Conservation (phyloP, 92 coral and sea anemone species). For the Phymanthus crucifer region DNA sequence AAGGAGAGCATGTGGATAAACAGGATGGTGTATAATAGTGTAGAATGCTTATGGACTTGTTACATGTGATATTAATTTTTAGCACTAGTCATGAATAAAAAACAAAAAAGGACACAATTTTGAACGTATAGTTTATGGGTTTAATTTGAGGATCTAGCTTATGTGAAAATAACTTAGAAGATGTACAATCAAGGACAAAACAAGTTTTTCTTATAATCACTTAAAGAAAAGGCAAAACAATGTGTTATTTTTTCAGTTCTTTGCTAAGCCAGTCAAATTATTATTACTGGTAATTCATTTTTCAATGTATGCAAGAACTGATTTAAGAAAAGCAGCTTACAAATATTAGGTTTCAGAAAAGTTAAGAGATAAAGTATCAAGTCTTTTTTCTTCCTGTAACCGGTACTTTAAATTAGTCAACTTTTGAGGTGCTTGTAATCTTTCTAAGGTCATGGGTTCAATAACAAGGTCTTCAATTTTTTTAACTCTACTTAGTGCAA, state of each 20-base stretch:
- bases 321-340: neutral
- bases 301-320: too few species aligned
- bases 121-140: too few species aligned
- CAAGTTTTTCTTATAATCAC: neutral
- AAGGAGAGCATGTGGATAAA: neutral
- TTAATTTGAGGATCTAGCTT: too few species aligned
- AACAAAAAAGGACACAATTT: too few species aligned
- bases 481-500: slow-evolving; percentile 60
- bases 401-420: neutral
- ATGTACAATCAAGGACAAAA: neutral
- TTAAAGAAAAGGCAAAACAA: neutral
- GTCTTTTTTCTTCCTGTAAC: slow-evolving; percentile 35
- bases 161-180: neutral
- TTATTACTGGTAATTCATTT: too few species aligned
- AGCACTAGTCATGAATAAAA: too few species aligned
- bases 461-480: slow-evolving; percentile 46
- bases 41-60: neutral
- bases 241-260: too few species aligned
- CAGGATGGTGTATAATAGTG: neutral
- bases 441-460: slow-evolving; percentile 54
- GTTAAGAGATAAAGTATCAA: slow-evolving; percentile 21
- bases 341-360: slow-evolving; percentile 15
- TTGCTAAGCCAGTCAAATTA: too few species aligned
- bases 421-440: slow-evolving; percentile 30
- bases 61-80: neutral